Percentiles rank a stretch among this genome's conserved stretches.
phyloP scores from a whole-genome alignment of 2,797 vertebrate genomes.

The Tinamus major region DNA sequence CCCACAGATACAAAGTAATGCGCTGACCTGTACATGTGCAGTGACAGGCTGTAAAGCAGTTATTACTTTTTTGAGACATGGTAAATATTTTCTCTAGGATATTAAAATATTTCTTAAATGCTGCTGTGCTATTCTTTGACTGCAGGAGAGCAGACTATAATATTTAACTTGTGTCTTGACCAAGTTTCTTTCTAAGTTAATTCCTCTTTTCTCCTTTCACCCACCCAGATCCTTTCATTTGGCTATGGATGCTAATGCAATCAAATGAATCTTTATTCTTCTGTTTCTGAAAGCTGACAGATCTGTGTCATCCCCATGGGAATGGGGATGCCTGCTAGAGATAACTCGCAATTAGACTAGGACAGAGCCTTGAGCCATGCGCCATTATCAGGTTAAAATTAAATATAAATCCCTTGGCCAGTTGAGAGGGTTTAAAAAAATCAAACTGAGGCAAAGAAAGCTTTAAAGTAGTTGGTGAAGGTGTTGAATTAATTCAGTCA shows the following conservation, averaged over 20 bases:
- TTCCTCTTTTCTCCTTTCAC: neutral
- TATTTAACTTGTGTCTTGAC: neutral
- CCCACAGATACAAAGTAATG: too few species aligned
- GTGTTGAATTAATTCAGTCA: neutral
- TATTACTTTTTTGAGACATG: too few species aligned
- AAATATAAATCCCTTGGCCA: neutral
- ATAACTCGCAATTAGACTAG: slow-evolving; percentile 52
- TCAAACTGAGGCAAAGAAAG: neutral
- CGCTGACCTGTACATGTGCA: too few species aligned
- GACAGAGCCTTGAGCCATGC: slow-evolving; percentile 44
- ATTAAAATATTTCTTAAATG: neutral
- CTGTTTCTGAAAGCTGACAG: slow-evolving; percentile 10
- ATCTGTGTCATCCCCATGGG: neutral
- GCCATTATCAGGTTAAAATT: neutral
- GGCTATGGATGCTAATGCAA: neutral
- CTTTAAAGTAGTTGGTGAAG: neutral
- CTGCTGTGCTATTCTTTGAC: neutral
- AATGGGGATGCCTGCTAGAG: slow-evolving; percentile 39
- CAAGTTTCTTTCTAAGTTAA: neutral
- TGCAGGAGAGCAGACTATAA: neutral
- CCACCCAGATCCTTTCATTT: neutral
- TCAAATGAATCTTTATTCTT: neutral
- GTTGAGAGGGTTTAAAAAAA: neutral
- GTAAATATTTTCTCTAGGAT: neutral
- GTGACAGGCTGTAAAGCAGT: too few species aligned